A percentile compares a stretch with the other conserved stretches of the same genome.
phyloP scores from a whole-genome alignment of 2,888 invertebrate species.

The Balanococcus diminutus region DNA sequence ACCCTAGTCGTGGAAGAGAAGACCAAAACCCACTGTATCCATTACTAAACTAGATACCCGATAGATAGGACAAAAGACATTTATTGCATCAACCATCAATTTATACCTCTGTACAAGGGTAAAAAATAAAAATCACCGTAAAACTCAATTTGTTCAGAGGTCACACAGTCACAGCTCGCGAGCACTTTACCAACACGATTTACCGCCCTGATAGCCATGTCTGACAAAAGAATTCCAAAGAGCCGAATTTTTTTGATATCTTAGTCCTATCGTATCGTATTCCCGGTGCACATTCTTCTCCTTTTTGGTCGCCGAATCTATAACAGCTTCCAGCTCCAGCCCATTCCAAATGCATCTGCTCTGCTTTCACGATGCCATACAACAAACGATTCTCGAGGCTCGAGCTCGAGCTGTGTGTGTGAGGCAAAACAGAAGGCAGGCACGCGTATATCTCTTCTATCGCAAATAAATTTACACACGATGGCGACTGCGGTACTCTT shows the following conservation, averaged over 20 bases:
- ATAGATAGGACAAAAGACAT: slow-evolving; percentile 5
- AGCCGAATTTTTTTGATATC: neutral
- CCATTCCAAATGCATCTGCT: neutral
- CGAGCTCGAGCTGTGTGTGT: neutral
- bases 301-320: neutral
- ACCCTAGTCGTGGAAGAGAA: neutral
- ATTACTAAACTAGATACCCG: slow-evolving; percentile 25
- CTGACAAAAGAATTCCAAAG: neutral
- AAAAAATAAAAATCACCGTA: neutral
- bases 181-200: neutral
- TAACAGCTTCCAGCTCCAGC: slow-evolving; percentile 21
- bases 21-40: neutral
- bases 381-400: no score
- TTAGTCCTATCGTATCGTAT: neutral
- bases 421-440: neutral
- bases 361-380: neutral
- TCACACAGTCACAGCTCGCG: neutral
- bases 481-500: neutral
- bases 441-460: neutral
- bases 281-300: neutral
- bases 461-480: neutral
- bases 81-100: slow-evolving; percentile 36
- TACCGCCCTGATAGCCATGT: neutral
- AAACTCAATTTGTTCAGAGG: slow-evolving; percentile 40
- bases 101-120: slow-evolving; percentile 26